A percentile compares a stretch with the other conserved stretches of the same genome.
phyloP scores from a whole-genome alignment of 1,140 invertebrate species.

The Chrysopa pallens region DNA sequence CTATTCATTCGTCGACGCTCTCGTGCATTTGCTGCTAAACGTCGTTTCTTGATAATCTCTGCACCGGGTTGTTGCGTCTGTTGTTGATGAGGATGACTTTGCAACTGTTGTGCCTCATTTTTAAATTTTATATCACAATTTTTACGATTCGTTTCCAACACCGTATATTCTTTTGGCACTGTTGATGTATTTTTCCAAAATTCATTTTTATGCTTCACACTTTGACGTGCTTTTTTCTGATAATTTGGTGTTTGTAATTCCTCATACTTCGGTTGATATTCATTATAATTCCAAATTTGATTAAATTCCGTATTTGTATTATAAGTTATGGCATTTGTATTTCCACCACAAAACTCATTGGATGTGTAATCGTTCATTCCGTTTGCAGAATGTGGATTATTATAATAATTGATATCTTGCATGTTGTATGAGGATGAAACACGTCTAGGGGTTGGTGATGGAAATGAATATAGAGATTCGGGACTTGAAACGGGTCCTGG shows the following conservation, averaged over 20 bases:
- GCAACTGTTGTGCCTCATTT: background rate
- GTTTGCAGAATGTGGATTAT: background rate
- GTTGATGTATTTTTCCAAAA: background rate
- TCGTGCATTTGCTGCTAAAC: conserved; percentile 52
- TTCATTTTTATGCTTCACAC: background rate
- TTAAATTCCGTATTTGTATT: background rate
- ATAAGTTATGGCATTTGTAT: too few species aligned
- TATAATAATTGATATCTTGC: background rate
- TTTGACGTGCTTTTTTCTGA: background rate
- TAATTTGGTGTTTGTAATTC: background rate
- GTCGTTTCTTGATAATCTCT: conserved; percentile 33
- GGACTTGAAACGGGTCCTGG: background rate
- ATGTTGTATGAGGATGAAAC: background rate
- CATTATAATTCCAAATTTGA: background rate
- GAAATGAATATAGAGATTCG: background rate
- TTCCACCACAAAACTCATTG: background rate
- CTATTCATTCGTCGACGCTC: conserved; percentile 60
- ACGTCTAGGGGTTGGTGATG: background rate
- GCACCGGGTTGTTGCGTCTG: conserved; percentile 7
- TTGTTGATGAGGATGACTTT: background rate
- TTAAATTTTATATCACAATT: too few species aligned
- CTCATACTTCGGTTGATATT: background rate
- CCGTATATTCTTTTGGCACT: background rate
- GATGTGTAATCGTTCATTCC: background rate
- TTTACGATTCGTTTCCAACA: background rate